Conservation (phyloP, 2,113 vertebrate genomes). For the Casuarius casuarius region DNA sequence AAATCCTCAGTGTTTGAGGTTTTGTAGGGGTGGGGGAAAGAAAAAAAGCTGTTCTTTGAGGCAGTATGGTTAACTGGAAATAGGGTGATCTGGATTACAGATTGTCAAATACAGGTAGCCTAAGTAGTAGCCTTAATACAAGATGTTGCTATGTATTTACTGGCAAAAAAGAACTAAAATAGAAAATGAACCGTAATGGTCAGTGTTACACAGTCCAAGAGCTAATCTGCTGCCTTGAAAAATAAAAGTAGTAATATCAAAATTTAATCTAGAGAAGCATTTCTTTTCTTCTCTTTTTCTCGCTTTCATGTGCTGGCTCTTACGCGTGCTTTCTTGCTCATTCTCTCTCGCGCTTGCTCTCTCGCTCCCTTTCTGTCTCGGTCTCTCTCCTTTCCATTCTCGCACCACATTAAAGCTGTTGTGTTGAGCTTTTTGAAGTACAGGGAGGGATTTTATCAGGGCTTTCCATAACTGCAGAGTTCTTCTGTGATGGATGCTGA, state of each 20-base stretch:
- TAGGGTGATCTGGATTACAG: not conserved
- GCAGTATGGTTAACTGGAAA: not conserved
- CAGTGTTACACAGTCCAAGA: not conserved
- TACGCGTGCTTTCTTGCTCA: not conserved
- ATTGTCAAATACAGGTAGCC: not conserved
- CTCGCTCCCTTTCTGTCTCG: not conserved
- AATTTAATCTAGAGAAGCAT: not conserved
- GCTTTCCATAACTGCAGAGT: constrained; percentile 32
- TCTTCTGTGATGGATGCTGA: constrained; percentile 57
- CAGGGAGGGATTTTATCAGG: constrained; percentile 68
- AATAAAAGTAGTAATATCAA: not conserved
- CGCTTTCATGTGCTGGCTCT: not conserved
- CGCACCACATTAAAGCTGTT: not conserved
- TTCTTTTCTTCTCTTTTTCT: not conserved
- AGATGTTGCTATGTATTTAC: not conserved
- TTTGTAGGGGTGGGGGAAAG: not conserved
- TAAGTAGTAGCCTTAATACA: not conserved
- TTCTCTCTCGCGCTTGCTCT: no score
- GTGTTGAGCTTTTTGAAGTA: constrained; percentile 32
- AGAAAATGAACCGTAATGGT: not conserved
- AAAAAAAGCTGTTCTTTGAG: not conserved
- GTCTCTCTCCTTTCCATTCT: not conserved
- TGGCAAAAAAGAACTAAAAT: not conserved
- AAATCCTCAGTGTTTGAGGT: not conserved
- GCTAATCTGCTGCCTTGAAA: not conserved